Evolutionary conservation across 2,888 invertebrate genomes (phyloP).

Genomic region (Oligia latruncula): DNA sequence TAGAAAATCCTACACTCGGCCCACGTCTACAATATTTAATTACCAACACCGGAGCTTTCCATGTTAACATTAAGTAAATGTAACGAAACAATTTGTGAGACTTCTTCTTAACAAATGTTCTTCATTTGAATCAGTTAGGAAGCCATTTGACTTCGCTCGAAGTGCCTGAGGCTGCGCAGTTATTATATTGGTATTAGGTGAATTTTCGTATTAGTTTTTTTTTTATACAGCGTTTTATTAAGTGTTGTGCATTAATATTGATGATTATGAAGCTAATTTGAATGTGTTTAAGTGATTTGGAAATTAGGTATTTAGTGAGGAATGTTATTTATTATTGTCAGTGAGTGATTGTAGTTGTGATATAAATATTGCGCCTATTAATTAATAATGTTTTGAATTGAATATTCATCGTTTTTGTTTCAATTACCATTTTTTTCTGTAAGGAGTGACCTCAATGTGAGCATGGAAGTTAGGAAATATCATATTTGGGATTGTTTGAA

Average conservation of each 20-base stretch:
- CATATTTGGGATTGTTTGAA: background rate
- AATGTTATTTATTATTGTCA: constrained; percentile 16
- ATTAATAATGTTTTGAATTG: background rate
- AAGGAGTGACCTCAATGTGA: no score
- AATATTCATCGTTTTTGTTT: background rate
- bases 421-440: background rate
- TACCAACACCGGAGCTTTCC: constrained; percentile 57
- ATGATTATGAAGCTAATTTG: constrained; percentile 36
- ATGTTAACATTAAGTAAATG: constrained; percentile 72
- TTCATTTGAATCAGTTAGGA: constrained; percentile 76
- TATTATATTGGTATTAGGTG: constrained; percentile 73
- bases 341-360: background rate
- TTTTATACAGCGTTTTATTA: constrained; percentile 48
- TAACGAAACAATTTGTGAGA: constrained; percentile 74
- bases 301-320: constrained; percentile 32
- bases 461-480: background rate
- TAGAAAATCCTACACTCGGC: constrained; percentile 16
- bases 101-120: constrained; percentile 65
- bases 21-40: constrained; percentile 60
- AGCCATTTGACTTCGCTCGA: constrained; percentile 53
- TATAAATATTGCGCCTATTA: background rate
- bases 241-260: constrained; percentile 51
- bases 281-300: constrained; percentile 40
- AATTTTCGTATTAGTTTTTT: constrained; percentile 51
- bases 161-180: constrained; percentile 57